Percentiles rank a stretch among this genome's conserved stretches.
These are phyloP conservation scores for Pampus argenteus DNA, from an alignment of 2,797 vertebrate species.

Conservation along the genomic window DNA sequence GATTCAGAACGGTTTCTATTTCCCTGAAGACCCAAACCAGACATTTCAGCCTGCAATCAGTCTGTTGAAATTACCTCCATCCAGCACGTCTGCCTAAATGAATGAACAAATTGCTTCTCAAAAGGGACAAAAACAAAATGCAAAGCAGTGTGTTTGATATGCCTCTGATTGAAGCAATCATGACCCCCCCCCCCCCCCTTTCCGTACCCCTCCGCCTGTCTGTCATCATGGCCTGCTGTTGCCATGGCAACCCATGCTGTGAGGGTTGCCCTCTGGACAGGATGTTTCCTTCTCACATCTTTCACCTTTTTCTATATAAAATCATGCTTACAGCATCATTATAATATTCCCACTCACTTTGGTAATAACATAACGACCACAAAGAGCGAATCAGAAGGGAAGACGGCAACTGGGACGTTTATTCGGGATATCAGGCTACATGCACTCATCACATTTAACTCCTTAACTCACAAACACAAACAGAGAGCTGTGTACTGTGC, in stretches of 20 bases:
- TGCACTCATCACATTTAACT: conserved; percentile 30
- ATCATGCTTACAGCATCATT: background rate
- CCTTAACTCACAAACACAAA: conserved; percentile 9
- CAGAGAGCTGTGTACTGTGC: background rate
- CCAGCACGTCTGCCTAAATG: conserved; percentile 19
- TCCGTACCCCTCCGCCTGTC: background rate
- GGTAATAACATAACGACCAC: background rate
- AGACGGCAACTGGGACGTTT: background rate
- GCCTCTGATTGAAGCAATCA: conserved; percentile 52
- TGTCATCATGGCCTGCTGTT: conserved; percentile 49
- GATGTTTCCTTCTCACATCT: background rate
- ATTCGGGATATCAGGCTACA: conserved; percentile 25
- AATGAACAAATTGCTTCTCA: conserved; percentile 58
- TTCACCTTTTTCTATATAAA: background rate
- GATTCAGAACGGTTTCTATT: conserved; percentile 45
- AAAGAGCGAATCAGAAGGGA: too few species aligned
- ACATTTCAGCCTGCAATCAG: conserved; percentile 59
- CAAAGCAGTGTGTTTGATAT: conserved; percentile 55
- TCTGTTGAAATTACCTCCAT: conserved; percentile 54
- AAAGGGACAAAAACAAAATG: conserved; percentile 44
- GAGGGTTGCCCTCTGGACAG: conserved; percentile 8
- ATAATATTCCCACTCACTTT: background rate
- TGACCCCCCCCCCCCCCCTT: background rate
- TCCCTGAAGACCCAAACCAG: conserved; percentile 50
- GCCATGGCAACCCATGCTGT: conserved; percentile 48